Base-by-base conservation (phyloP, 30 jellyfish, hydroid and myxozoan genomes). In the Sanderia malayensis region DNA sequence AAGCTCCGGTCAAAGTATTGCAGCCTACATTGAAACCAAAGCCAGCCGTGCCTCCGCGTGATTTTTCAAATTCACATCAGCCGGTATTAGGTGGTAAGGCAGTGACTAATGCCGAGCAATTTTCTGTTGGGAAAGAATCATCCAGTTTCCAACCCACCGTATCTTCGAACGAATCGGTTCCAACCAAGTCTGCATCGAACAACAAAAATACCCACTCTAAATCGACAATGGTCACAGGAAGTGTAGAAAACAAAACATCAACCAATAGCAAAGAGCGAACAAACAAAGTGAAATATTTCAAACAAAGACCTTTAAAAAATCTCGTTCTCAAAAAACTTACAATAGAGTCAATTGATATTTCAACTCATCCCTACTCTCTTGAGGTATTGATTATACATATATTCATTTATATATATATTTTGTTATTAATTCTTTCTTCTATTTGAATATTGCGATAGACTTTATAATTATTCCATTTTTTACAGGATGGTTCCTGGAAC, bases 401-500 rank as follows among this genome's bases (percentile, higher is more conserved):
- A n/a, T n/a, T n/a, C n/a, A n/a, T n/a, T n/a, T n/a, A n/a, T n/a
- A n/a, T n/a, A n/a, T n/a, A n/a, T n/a, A n/a, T n/a, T n/a, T n/a
- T n/a, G n/a, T n/a, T n/a, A n/a, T n/a, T n/a, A n/a, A n/a, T n/a
- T n/a, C n/a, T n/a, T n/a, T n/a, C n/a, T n/a, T n/a, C n/a, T n/a
- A n/a, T n/a, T n/a, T n/a, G n/a, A n/a, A n/a, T n/a, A n/a, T n/a
- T n/a, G n/a, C n/a, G n/a, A n/a, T n/a, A n/a, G n/a, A n/a, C n/a
- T n/a, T n/a, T n/a, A n/a, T n/a, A n/a, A n/a, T n/a, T n/a, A n/a
- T 18, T 17, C 63, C 32, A 8, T 15, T 25, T 26, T 34, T 70
- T 34, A 21, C 53, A 89, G 97, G 94, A 89, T 55, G 97, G 97
- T 20, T 30, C 73, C 24, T 89, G 97, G 97, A 74, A 64, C 25